phyloP scores from a whole-genome alignment of 2,797 vertebrate species.

The Chrysocyon brachyurus region DNA sequence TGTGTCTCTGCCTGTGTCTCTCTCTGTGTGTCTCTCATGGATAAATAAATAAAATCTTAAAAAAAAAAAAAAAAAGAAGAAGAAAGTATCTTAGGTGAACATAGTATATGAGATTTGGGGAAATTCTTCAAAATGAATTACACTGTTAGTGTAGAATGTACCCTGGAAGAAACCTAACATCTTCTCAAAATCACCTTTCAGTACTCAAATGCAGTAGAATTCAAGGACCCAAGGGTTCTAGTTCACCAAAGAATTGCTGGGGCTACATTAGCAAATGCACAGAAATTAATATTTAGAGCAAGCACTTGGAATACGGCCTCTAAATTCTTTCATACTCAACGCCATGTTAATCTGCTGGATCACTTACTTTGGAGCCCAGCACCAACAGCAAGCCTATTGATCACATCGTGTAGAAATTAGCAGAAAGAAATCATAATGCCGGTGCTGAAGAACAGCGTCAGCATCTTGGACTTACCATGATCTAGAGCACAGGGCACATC shows the following conservation, averaged over 20 bases:
- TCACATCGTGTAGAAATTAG: background rate
- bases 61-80: no score
- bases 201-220: background rate
- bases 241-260: background rate
- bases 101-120: background rate
- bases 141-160: background rate
- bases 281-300: background rate
- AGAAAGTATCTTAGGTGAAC: background rate
- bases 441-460: background rate
- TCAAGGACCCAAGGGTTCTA: background rate
- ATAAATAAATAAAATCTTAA: no score
- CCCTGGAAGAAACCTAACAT: background rate
- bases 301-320: background rate
- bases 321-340: background rate
- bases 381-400: background rate
- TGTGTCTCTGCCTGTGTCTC: no score
- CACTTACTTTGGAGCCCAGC: background rate
- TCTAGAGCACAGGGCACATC: fast-evolving
- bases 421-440: background rate
- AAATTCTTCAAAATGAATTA: constrained; percentile 4
- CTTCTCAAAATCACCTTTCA: constrained; percentile 28
- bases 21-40: no score
- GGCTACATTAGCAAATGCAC: background rate
- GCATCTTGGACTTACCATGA: background rate
- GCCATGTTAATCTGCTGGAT: background rate